These are phyloP conservation scores for Lasioglossum baleicum DNA, from an alignment of 1,140 invertebrate genomes.

Conservation along the genomic window DNA sequence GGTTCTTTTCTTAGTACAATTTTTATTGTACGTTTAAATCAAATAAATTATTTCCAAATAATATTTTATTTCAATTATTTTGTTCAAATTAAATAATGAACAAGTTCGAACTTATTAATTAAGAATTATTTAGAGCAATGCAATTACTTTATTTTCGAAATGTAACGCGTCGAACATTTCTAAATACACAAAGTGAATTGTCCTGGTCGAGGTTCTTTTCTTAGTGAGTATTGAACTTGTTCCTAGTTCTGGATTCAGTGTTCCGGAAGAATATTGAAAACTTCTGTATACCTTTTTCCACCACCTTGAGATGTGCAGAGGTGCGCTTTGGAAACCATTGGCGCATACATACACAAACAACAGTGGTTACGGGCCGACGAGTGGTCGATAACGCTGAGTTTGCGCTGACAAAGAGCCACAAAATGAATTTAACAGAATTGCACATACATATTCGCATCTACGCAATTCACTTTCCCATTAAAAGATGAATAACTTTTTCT, in stretches of 20 bases:
- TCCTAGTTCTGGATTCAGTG: neutral
- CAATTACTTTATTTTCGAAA: no score
- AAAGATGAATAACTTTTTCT: no score
- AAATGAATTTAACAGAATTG: constrained; percentile 17
- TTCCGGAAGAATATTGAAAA: neutral
- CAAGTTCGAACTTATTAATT: no score
- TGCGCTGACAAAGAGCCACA: constrained; percentile 63
- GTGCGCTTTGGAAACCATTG: constrained; percentile 38
- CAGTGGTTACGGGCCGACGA: constrained; percentile 19
- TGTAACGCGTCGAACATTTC: neutral
- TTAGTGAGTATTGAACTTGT: neutral
- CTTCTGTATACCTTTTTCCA: neutral
- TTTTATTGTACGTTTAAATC: no score
- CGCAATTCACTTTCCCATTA: neutral
- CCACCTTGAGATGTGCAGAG: constrained; percentile 20
- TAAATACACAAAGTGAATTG: neutral
- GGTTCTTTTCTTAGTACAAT: neutral
- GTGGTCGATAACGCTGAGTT: constrained; percentile 73
- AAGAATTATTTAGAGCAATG: no score
- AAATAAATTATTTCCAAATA: no score
- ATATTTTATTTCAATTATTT: no score
- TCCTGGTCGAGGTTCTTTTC: neutral
- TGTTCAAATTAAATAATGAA: no score
- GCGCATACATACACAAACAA: constrained; percentile 30
- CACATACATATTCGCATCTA: neutral